These are phyloP conservation scores for Elysia crispata DNA, from an alignment of 2,888 invertebrate genomes.

Conservation along the genomic window DNA sequence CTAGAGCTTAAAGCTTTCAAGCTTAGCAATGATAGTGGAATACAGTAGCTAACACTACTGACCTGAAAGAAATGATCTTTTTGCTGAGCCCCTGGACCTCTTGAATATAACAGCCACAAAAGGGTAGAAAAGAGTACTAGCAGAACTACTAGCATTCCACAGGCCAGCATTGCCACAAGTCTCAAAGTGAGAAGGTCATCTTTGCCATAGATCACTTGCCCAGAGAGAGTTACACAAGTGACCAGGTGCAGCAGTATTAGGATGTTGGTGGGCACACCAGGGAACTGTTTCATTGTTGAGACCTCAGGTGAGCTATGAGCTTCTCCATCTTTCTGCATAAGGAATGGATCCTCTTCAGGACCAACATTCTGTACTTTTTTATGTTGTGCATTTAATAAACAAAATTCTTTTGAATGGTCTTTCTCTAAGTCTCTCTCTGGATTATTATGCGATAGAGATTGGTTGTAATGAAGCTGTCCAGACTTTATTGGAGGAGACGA, in stretches of 20 bases:
- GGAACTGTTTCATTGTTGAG: background rate
- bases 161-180: constrained; percentile 18
- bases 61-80: constrained; percentile 29
- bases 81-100: background rate
- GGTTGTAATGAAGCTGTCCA: background rate
- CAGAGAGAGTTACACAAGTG: constrained; percentile 32
- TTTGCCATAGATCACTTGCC: constrained; percentile 46
- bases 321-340: background rate
- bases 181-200: constrained; percentile 12
- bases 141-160: constrained; percentile 35
- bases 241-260: constrained; percentile 43
- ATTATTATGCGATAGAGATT: background rate
- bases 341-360: background rate
- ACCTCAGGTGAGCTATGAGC: background rate
- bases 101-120: constrained; percentile 38
- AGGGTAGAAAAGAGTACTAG: constrained; percentile 49
- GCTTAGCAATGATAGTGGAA: background rate
- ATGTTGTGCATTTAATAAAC: background rate
- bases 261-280: constrained; percentile 35
- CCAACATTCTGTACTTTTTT: too few species aligned
- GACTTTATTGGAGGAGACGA: too few species aligned
- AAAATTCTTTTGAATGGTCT: background rate
- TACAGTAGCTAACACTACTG: background rate
- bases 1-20: background rate
- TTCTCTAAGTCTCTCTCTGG: too few species aligned